A percentile compares a stretch with the other conserved stretches of the same genome.
Conservation (phyloP, 2,113 vertebrate genomes). For the Leptocoma aspasia region DNA sequence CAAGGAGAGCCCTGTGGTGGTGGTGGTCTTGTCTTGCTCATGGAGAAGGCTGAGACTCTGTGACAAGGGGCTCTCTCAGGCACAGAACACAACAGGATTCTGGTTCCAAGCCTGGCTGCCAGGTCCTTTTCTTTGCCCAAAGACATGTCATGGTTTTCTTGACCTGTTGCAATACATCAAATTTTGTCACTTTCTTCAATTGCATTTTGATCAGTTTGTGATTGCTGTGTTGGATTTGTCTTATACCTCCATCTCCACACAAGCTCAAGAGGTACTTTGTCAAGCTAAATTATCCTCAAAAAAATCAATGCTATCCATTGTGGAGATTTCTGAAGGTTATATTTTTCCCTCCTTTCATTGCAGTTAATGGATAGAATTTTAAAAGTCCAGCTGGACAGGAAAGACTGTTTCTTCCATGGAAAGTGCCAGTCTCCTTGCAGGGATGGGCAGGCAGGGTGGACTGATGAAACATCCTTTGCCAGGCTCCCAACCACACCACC, state of each 20-base stretch:
- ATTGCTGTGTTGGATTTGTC: neutral
- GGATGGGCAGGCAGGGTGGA: neutral
- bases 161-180: neutral
- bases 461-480: conserved; percentile 14
- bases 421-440: neutral
- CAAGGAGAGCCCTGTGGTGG: neutral
- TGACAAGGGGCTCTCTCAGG: neutral
- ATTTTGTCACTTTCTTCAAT: neutral
- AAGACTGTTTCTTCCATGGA: neutral
- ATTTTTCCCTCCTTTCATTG: neutral
- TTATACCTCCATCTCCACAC: neutral
- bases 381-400: neutral
- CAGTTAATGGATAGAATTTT: neutral
- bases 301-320: neutral
- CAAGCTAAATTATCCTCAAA: neutral
- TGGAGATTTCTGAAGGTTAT: neutral
- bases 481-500: neutral
- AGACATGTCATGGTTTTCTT: neutral
- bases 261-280: neutral
- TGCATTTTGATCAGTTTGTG: neutral
- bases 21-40: neutral
- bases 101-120: neutral
- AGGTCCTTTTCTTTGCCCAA: neutral
- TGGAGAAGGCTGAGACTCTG: neutral
- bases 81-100: neutral